Evolutionary conservation across 2,888 invertebrate genomes (phyloP).

Genomic region (Cynaeus angustus): DNA sequence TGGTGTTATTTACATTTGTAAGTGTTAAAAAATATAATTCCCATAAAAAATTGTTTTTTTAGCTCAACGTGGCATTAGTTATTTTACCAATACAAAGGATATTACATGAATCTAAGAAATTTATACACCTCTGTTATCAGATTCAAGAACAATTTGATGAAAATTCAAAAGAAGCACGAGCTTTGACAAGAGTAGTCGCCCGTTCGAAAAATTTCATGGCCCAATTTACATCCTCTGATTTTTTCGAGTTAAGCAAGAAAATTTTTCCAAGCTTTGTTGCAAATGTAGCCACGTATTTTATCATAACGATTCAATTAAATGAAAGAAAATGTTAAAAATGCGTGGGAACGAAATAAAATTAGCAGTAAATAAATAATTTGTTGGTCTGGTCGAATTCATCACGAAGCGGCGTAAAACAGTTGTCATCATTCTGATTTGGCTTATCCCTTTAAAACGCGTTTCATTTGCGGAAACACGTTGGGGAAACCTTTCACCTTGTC

Average conservation of each 20-base stretch:
- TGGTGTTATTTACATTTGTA: neutral
- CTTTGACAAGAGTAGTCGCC: neutral
- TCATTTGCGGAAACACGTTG: too few species aligned
- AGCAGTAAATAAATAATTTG: too few species aligned
- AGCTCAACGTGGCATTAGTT: neutral
- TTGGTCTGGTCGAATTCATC: too few species aligned
- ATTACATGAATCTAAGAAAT: neutral
- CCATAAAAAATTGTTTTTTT: neutral
- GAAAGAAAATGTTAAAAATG: neutral
- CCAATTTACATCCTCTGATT: neutral
- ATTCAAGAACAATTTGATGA: slow-evolving; percentile 8
- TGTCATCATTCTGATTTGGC: too few species aligned
- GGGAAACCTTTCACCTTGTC: too few species aligned
- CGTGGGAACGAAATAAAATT: too few species aligned
- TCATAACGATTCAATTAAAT: neutral
- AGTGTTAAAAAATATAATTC: neutral
- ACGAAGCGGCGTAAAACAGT: too few species aligned
- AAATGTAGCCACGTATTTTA: neutral
- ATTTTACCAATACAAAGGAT: neutral
- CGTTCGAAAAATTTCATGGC: neutral
- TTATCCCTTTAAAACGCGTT: too few species aligned
- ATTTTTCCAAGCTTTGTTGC: neutral
- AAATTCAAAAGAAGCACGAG: neutral
- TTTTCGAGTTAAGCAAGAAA: neutral
- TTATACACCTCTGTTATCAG: neutral